Conservation (phyloP, 2,888 invertebrate species). For the Pachliopta kotzebuea region DNA sequence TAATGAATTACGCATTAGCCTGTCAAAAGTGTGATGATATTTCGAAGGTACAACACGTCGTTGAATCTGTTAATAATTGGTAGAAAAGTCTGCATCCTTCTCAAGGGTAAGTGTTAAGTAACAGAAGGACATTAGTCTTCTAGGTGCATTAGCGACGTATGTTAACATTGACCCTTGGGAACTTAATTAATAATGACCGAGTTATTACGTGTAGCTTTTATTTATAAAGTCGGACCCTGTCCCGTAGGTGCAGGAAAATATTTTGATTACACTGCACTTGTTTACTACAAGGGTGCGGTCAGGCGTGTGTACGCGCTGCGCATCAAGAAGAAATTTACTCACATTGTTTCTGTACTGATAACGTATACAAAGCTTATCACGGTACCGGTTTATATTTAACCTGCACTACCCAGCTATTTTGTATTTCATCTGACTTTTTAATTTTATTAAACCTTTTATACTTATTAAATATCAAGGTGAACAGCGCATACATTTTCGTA, state of each 20-base stretch:
- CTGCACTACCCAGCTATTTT: neutral
- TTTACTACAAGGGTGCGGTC: conserved; percentile 18
- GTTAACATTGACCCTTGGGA: neutral
- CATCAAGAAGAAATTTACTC: conserved; percentile 21
- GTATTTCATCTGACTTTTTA: too few species aligned
- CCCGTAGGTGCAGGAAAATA: conserved; percentile 7
- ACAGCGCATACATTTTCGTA: too few species aligned
- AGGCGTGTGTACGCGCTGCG: conserved; percentile 4
- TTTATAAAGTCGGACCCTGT: conserved; percentile 1
- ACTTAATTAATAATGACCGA: neutral
- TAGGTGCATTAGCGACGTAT: neutral
- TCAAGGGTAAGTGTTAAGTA: neutral
- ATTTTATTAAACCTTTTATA: too few species aligned
- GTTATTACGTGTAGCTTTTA: neutral
- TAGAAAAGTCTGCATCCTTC: too few species aligned
- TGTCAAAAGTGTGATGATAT: too few species aligned
- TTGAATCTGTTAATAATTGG: too few species aligned
- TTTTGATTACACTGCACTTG: conserved; percentile 10
- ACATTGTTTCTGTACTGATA: neutral
- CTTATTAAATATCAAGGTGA: too few species aligned
- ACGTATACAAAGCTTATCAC: too few species aligned
- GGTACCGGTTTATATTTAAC: neutral
- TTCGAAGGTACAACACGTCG: too few species aligned
- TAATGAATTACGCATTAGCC: neutral
- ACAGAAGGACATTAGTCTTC: neutral